phyloP scores from a whole-genome alignment of 2,888 invertebrate genomes.

The Dynastes hyllus region DNA sequence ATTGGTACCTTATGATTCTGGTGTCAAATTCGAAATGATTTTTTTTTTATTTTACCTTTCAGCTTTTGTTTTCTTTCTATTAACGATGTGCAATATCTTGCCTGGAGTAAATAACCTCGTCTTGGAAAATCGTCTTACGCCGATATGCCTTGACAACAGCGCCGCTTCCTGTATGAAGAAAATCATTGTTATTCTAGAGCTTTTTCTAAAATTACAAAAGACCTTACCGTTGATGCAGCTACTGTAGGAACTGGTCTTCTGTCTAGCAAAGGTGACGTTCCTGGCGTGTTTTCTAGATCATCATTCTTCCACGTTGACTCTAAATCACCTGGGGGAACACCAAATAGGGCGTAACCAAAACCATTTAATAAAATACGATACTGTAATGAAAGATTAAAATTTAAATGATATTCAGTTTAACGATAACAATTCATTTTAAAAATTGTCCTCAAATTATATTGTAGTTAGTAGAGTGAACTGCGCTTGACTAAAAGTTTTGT shows the following conservation, averaged over 20 bases:
- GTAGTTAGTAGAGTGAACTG: no score
- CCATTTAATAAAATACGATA: slow-evolving; percentile 90
- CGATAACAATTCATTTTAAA: no score
- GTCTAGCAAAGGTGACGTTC: slow-evolving; percentile 71
- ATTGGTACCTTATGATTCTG: neutral
- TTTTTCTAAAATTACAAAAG: slow-evolving; percentile 5
- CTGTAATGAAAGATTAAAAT: slow-evolving; percentile 71
- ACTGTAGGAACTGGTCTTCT: slow-evolving; percentile 74
- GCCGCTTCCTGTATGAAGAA: slow-evolving; percentile 75
- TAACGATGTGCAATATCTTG: slow-evolving; percentile 84
- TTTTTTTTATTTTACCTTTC: slow-evolving; percentile 72
- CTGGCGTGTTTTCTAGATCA: slow-evolving; percentile 70
- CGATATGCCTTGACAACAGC: slow-evolving; percentile 78
- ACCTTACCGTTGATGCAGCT: slow-evolving; percentile 76
- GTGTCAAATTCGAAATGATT: no score
- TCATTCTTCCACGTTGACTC: slow-evolving; percentile 83
- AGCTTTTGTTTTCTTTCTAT: slow-evolving; percentile 80
- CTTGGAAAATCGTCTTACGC: slow-evolving; percentile 80
- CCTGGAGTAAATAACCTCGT: slow-evolving; percentile 86
- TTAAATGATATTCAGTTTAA: no score
- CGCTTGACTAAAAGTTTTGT: no score
- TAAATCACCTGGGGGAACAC: slow-evolving; percentile 82
- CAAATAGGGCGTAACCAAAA: slow-evolving; percentile 85
- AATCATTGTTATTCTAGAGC: slow-evolving; percentile 49
- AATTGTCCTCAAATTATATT: no score